phyloP scores from a whole-genome alignment of 2,113 vertebrate genomes.

The Pleuronectes platessa region DNA sequence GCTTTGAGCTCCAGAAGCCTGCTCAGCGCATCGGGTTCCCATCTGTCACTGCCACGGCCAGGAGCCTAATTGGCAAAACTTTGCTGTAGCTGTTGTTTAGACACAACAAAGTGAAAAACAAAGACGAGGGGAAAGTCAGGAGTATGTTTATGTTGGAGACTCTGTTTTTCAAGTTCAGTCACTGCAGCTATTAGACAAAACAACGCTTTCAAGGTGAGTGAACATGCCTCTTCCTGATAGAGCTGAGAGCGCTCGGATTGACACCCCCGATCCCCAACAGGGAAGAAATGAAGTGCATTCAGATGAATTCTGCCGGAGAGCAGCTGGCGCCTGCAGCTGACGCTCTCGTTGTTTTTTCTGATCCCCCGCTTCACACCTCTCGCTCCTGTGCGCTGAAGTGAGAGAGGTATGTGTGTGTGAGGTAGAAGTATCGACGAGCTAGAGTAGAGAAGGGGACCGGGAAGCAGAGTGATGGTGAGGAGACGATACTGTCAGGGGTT shows the following conservation, averaged over 20 bases:
- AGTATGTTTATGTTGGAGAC: not conserved
- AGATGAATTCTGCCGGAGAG: slow-evolving; percentile 65
- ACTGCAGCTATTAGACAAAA: slow-evolving; percentile 52
- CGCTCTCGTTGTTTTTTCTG: slow-evolving; percentile 61
- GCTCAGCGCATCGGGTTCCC: slow-evolving; percentile 18
- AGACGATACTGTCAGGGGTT: slow-evolving; percentile 68
- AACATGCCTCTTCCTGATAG: slow-evolving; percentile 44
- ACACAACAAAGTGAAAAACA: slow-evolving; percentile 31
- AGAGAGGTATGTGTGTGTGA: slow-evolving; percentile 53
- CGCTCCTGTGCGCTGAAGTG: slow-evolving; percentile 49
- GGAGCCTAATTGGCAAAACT: slow-evolving; percentile 12
- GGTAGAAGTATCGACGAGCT: slow-evolving; percentile 68
- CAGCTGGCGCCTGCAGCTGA: slow-evolving; percentile 75
- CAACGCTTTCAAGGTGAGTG: slow-evolving; percentile 62
- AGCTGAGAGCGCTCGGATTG: slow-evolving; percentile 56
- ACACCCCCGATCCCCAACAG: slow-evolving; percentile 51
- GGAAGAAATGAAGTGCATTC: slow-evolving; percentile 62
- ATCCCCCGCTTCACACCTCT: slow-evolving; percentile 53
- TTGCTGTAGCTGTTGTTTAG: slow-evolving; percentile 17
- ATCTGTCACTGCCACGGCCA: slow-evolving; percentile 28
- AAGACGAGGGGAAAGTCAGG: slow-evolving; percentile 34
- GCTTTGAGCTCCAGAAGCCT: slow-evolving; percentile 5
- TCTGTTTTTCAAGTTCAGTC: slow-evolving; percentile 37
- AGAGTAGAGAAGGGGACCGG: slow-evolving; percentile 63
- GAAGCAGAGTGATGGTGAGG: slow-evolving; percentile 55